Evolutionary conservation across 2,888 invertebrate species (phyloP).

Genomic region (Branchipolynoe longqiensis): DNA sequence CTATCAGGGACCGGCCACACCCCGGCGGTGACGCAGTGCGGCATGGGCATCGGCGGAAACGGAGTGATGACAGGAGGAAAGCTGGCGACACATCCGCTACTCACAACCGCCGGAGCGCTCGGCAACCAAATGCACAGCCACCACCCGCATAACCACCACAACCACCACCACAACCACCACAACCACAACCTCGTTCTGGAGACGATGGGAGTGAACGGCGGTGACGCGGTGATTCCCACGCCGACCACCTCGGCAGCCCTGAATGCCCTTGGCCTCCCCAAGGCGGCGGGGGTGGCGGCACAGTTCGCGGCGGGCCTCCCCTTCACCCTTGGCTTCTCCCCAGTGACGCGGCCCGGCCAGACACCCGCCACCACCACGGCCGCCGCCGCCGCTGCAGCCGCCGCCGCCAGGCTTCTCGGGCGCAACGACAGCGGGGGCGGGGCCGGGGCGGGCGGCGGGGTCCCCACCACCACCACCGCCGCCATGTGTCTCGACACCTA

Average conservation of each 20-base stretch:
- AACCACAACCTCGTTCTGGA: background rate
- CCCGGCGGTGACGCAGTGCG: background rate
- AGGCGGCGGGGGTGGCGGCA: background rate
- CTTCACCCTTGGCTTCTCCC: conserved; percentile 14
- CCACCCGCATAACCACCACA: no score
- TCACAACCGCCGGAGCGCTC: background rate
- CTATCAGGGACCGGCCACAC: conserved; percentile 4
- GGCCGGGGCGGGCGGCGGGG: background rate
- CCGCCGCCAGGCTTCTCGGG: background rate
- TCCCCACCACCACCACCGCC: no score
- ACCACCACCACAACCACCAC: no score
- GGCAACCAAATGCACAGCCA: no score
- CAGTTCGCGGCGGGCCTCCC: conserved; percentile 29
- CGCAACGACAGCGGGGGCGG: conserved; percentile 11
- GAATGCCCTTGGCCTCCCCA: background rate
- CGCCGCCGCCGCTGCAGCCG: conserved; percentile 49
- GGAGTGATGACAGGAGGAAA: background rate
- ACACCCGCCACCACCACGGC: background rate
- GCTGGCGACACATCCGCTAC: background rate
- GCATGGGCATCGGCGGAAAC: background rate
- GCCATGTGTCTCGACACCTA: conserved; percentile 28
- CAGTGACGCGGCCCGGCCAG: conserved; percentile 13
- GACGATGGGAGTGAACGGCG: background rate
- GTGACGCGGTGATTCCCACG: background rate
- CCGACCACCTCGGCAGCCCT: background rate